These are phyloP conservation scores for Chionomys nivalis DNA, from an alignment of 2,113 vertebrate genomes.

Conservation along the genomic window DNA sequence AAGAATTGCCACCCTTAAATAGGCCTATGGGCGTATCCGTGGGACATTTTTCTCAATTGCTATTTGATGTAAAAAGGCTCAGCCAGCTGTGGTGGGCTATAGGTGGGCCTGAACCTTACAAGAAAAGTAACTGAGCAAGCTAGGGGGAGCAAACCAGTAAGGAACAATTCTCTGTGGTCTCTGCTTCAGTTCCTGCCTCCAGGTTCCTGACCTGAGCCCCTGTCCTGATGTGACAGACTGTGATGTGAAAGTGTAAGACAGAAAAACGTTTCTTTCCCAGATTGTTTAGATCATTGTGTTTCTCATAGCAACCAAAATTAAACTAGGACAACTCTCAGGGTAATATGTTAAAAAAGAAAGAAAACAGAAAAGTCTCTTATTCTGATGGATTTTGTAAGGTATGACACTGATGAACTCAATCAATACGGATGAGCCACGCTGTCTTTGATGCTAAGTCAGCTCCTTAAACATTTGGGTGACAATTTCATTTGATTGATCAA, in stretches of 20 bases:
- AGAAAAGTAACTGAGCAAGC: background rate
- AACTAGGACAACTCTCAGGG: background rate
- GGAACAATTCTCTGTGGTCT: background rate
- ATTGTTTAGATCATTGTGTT: background rate
- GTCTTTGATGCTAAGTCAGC: background rate
- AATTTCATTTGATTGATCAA: background rate
- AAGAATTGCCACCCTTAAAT: too few relatives aligned
- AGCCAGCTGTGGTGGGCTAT: background rate
- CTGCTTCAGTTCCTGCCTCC: background rate
- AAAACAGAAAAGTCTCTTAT: background rate
- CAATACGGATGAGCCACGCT: background rate
- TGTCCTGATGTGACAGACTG: background rate
- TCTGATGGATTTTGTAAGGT: background rate
- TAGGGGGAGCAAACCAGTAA: background rate
- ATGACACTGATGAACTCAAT: background rate
- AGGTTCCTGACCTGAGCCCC: background rate
- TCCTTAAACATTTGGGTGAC: background rate
- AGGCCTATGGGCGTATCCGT: background rate
- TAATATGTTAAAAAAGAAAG: background rate
- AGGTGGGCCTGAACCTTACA: background rate
- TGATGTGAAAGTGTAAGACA: background rate
- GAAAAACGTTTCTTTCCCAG: background rate
- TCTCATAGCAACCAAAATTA: background rate
- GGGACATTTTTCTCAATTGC: too few relatives aligned
- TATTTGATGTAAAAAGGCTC: background rate